A percentile compares a stretch with the other conserved stretches of the same genome.
These are phyloP conservation scores for Thyatira batis DNA, from an alignment of 2,888 invertebrate genomes.

Conservation along the genomic window DNA sequence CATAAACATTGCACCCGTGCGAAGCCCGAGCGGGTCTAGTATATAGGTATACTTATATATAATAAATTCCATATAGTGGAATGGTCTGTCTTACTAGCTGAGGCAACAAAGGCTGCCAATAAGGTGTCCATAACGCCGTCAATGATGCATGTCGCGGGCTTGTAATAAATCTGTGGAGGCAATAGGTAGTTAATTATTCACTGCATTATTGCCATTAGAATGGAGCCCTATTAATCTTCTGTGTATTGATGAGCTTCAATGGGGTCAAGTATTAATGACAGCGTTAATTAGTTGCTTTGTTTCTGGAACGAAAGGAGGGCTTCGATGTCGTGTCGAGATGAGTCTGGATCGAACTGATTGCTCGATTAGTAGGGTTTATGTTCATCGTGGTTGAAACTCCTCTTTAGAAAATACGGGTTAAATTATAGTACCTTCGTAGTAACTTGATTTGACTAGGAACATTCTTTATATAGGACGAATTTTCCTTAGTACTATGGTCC, in stretches of 20 bases:
- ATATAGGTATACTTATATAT: not conserved
- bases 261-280: not conserved
- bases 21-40: too few species aligned
- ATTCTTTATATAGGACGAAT: too few species aligned
- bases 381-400: too few species aligned
- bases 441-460: too few species aligned
- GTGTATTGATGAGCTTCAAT: constrained; percentile 2
- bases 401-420: too few species aligned
- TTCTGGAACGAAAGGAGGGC: constrained; percentile 2
- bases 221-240: constrained; percentile 22
- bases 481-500: too few species aligned
- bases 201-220: constrained; percentile 30
- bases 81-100: constrained; percentile 60
- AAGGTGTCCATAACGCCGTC: constrained; percentile 78
- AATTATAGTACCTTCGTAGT: too few species aligned
- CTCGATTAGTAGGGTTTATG: not conserved
- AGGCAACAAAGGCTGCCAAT: constrained; percentile 70
- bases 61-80: not conserved
- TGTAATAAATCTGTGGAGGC: constrained; percentile 70
- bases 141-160: constrained; percentile 77
- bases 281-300: constrained; percentile 8
- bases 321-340: not conserved
- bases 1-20: too few species aligned
- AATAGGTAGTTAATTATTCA: constrained; percentile 28
- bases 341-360: not conserved